A percentile compares a stretch with the other conserved stretches of the same genome.
phyloP scores from a whole-genome alignment of 2,888 invertebrate genomes.

The Epinotia ramella region DNA sequence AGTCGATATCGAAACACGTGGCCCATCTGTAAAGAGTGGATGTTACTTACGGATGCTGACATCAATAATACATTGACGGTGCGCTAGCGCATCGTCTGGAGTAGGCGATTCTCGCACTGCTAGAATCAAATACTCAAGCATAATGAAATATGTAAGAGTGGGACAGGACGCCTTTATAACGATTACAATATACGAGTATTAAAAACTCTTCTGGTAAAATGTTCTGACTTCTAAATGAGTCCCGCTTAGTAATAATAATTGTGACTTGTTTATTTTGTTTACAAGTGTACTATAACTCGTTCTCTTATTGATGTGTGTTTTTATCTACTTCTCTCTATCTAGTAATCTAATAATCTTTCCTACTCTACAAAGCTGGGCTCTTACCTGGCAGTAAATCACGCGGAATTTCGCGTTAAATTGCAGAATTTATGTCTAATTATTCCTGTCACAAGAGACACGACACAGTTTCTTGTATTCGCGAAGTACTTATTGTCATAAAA shows the following conservation, averaged over 20 bases:
- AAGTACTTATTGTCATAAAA: neutral
- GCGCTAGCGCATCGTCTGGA: slow-evolving; percentile 57
- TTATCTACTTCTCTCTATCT: neutral
- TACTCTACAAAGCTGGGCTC: neutral
- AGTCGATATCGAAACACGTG: slow-evolving; percentile 67
- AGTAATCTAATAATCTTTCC: neutral
- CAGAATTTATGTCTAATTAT: slow-evolving; percentile 3
- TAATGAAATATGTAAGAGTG: too few relatives aligned
- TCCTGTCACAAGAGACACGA: neutral
- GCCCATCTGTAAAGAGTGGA: slow-evolving; percentile 63
- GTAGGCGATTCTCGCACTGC: neutral
- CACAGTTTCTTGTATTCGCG: neutral
- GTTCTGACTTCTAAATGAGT: too few relatives aligned
- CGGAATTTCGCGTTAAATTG: neutral
- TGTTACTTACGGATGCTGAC: slow-evolving; percentile 54
- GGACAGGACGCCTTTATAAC: too few relatives aligned
- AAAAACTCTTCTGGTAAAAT: too few relatives aligned
- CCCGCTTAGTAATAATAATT: too few relatives aligned
- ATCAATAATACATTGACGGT: slow-evolving; percentile 57
- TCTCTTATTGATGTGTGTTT: too few relatives aligned
- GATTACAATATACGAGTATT: too few relatives aligned
- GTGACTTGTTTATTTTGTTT: too few relatives aligned
- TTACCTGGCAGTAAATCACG: neutral
- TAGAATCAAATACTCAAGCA: neutral
- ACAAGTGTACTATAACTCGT: too few relatives aligned